Percentiles rank a stretch among this genome's conserved stretches.
phyloP scores from a whole-genome alignment of 2,888 invertebrate species.

The Mimumesa dahlbomi region DNA sequence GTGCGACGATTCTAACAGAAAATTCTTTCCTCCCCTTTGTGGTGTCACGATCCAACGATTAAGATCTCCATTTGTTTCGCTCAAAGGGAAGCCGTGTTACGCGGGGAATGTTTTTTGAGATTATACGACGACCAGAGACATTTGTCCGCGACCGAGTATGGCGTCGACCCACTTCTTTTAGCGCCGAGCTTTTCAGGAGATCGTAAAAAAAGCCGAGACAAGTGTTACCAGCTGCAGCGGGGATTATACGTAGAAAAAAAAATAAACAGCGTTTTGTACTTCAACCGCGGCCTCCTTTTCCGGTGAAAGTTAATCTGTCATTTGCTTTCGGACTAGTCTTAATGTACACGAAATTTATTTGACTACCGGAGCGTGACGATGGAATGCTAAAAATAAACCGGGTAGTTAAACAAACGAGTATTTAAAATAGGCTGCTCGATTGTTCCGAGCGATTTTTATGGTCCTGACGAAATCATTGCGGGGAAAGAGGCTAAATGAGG shows the following conservation, averaged over 20 bases:
- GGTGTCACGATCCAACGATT: slow-evolving; percentile 5
- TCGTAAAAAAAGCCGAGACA: slow-evolving; percentile 12
- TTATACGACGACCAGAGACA: slow-evolving; percentile 6
- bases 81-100: slow-evolving; percentile 2
- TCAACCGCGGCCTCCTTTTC: slow-evolving; percentile 5
- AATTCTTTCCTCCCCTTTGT: slow-evolving; percentile 15
- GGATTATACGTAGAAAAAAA: slow-evolving; percentile 17
- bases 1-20: slow-evolving; percentile 16
- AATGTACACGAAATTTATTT: slow-evolving; percentile 2
- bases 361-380: background rate
- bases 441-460: too few relatives aligned
- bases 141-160: background rate
- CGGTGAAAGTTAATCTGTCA: slow-evolving; percentile 16
- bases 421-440: too few relatives aligned
- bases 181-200: slow-evolving; percentile 1
- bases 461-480: too few relatives aligned
- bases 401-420: background rate
- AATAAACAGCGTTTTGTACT: slow-evolving; percentile 14
- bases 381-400: background rate
- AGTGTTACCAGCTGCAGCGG: slow-evolving; percentile 14
- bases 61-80: slow-evolving; percentile 21
- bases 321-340: background rate
- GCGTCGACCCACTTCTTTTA: slow-evolving; percentile 8
- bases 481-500: too few relatives aligned
- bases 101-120: slow-evolving; percentile 13